A percentile compares a stretch with the other conserved stretches of the same genome.
phyloP scores from a whole-genome alignment of 1,140 invertebrate genomes.

The Drosophila gunungcola region DNA sequence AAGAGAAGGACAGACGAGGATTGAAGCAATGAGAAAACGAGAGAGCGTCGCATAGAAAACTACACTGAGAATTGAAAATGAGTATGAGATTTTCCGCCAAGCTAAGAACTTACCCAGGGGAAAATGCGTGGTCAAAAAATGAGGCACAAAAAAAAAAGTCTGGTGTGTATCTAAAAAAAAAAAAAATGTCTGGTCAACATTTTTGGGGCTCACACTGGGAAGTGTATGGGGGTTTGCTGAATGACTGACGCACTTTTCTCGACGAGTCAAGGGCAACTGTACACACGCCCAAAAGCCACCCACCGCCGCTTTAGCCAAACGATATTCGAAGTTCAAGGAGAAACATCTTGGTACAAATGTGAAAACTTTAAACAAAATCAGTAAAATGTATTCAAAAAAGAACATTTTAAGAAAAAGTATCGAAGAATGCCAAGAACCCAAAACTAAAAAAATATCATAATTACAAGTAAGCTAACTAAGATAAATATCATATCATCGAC shows the following conservation, averaged over 20 bases:
- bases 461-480: neutral
- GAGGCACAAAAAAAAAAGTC: neutral
- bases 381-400: neutral
- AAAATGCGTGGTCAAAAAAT: constrained; percentile 13
- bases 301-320: neutral
- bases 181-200: constrained; percentile 47
- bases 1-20: constrained; percentile 15
- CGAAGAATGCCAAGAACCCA: neutral
- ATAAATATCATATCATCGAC: constrained; percentile 20
- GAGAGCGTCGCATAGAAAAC: constrained; percentile 2
- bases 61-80: constrained; percentile 22
- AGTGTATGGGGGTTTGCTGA: constrained; percentile 2
- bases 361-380: neutral
- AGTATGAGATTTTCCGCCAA: constrained; percentile 28
- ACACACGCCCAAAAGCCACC: constrained; percentile 15
- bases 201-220: constrained; percentile 13
- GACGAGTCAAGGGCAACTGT: constrained; percentile 61
- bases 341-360: neutral
- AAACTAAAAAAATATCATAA: constrained; percentile 2
- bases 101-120: constrained; percentile 9
- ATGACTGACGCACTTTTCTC: constrained; percentile 9
- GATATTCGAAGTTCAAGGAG: constrained; percentile 7
- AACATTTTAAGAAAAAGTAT: neutral
- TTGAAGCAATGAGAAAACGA: constrained; percentile 28
- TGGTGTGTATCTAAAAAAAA: constrained; percentile 22